Conservation (phyloP, 2,113 vertebrate species). For the Bos javanicus region DNA sequence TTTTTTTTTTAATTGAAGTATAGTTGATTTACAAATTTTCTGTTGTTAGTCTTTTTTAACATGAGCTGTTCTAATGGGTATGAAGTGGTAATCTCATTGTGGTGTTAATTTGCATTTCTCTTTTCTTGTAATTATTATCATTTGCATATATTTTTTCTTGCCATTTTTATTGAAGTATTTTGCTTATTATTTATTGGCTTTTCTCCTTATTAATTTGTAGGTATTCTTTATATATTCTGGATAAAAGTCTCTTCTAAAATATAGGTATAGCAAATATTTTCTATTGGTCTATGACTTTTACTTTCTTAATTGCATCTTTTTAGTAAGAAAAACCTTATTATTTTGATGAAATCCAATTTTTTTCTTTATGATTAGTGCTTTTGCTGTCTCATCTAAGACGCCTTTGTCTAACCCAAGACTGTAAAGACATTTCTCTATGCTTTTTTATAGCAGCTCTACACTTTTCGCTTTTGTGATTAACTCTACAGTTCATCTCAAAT, state of each 20-base stretch:
- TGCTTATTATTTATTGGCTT: background rate
- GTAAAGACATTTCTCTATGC: background rate
- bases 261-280: background rate
- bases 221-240: background rate
- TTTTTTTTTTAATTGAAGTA: background rate
- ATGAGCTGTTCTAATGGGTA: background rate
- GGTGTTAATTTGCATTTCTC: background rate
- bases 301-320: background rate
- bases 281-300: background rate
- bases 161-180: background rate
- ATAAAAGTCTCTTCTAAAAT: background rate
- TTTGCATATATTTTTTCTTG: background rate
- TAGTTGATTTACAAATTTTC: background rate
- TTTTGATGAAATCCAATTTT: background rate
- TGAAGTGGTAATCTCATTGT: background rate
- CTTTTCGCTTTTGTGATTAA: background rate
- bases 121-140: background rate
- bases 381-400: background rate
- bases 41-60: background rate
- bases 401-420: background rate
- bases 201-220: background rate
- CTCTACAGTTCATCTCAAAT: background rate
- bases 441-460: background rate
- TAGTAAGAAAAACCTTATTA: background rate
- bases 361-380: background rate